Base-by-base conservation (phyloP, 2,113 vertebrate species). In the Arothron firmamentum region DNA sequence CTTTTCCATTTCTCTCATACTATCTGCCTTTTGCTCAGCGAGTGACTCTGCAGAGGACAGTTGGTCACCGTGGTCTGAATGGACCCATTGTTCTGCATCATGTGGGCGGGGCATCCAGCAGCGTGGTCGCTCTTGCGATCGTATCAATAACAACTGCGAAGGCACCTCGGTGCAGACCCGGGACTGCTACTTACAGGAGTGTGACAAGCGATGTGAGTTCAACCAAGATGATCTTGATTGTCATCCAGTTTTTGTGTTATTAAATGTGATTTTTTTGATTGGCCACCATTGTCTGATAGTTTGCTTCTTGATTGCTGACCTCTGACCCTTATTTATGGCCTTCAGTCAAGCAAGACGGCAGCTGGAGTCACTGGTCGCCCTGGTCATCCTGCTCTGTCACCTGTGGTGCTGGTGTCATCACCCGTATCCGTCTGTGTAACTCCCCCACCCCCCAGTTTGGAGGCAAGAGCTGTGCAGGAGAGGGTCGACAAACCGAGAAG, bases 61-160 rank as follows among this genome's bases (percentile, higher is more conserved):
- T 83, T 99, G 97, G 97, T 99, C 97, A 59, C 96, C 92, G 0
- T 99, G 97, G 97, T 99, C 97, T 77, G 96, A 99, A 85, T 99
- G 97, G 97, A 99, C 97, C 28, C 93, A 95, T 55, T 99, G 97
- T 89, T 98, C 97, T 0, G 93, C 93, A 52, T 96, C 95, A 1
- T 99, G 97, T 85, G 97, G 97, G 79, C 94, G 93, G 49, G 97
- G 97, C 46, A 93, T 95, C 80, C 97, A 99, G 88, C 97, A 99
- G 89, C 93, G 97, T 3, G 97, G 97, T 7, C 93, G 97, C 62
- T 99, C 96, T 78, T 99, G 97, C 38, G 97, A 99, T 75, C 96
- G 97, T 67, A 96, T 99, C 90, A 98, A 96, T 85, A 96, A 94
- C 89, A 93, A 92, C 80, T 99, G 97, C 0, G 95, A 98, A 75